Evolutionary conservation across 2,888 invertebrate species (phyloP).

Genomic region (Agrochola litura): DNA sequence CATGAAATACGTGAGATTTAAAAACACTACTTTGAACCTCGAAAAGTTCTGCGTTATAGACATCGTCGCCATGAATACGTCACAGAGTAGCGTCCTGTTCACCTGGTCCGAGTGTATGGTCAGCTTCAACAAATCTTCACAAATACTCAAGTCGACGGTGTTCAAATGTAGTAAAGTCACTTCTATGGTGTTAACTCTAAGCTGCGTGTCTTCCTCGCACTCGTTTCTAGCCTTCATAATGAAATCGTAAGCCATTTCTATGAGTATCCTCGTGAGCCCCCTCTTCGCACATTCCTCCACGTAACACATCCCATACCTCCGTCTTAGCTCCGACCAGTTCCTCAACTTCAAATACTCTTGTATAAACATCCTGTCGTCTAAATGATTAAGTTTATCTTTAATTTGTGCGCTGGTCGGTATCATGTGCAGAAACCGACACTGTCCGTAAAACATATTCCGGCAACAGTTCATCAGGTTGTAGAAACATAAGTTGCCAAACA

Average conservation of each 20-base stretch:
- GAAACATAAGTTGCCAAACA: conserved; percentile 78
- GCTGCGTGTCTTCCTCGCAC: conserved; percentile 57
- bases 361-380: conserved; percentile 70
- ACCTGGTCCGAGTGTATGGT: conserved; percentile 35
- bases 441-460: conserved; percentile 51
- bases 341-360: conserved; percentile 77
- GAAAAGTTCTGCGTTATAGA: conserved; percentile 83
- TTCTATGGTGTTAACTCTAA: conserved; percentile 73
- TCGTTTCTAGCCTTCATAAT: conserved; percentile 55
- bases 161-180: conserved; percentile 77
- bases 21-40: conserved; percentile 80
- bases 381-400: conserved; percentile 60
- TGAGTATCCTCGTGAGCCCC: conserved; percentile 72
- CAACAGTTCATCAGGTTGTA: conserved; percentile 75
- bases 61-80: conserved; percentile 77
- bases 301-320: conserved; percentile 72
- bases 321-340: conserved; percentile 63
- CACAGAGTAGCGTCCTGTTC: conserved; percentile 71
- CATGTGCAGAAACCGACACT: conserved; percentile 75
- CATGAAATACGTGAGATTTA: conserved; percentile 78
- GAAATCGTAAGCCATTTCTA: conserved; percentile 80
- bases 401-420: conserved; percentile 56
- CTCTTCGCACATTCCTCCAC: conserved; percentile 76
- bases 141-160: conserved; percentile 68
- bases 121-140: conserved; percentile 73